Base-by-base conservation (phyloP, 2,888 invertebrate species). In the Bombyx huttoni region DNA sequence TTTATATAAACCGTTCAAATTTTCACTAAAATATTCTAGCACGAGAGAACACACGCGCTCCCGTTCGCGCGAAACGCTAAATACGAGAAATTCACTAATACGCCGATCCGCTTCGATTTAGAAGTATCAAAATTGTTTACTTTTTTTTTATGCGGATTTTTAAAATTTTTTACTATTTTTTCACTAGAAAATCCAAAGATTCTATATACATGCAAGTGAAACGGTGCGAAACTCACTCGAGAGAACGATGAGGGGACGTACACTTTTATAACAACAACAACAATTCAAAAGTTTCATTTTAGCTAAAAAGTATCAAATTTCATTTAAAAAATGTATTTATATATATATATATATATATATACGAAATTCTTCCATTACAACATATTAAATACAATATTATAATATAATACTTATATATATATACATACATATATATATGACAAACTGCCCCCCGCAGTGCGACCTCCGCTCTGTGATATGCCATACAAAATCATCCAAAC, bases 401-500 rank as follows among this genome's bases (percentile, higher is more conserved):
- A 40, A 40, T 40, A 40, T 24, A 24, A 24, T 24, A 24, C 24
- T 24, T 24, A 24, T 3, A 24, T 24, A 24, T 24, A 24, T 24
- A 24, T 5, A 24, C 5, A 24, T n/a, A 24, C 64, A 70, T 67
- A 67, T 69, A 70, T 61, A 64, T 62, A 60, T 60, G 40, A 40
- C 40, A 40, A 40, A 40, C 40, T 58, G 35, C 73, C 75, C 78
- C 73, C 61, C 65, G 63, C 60, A 58, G 58, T 70, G 63, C 66
- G 69, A 68, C 70, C 67, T 63, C 67, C 72, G 67, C 70, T 66
- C 71, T 65, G 75, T 80, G 78, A 81, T 81, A 80, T 81, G 81
- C 78, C 71, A 73, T 70, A 73, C 72, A 73, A 80, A 75, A 80
- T 76, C 78, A 79, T 77, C 65, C 70, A 78, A 76, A 76, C 79